phyloP scores from a whole-genome alignment of 2,888 invertebrate species.

The Phyllotreta cruciferae region DNA sequence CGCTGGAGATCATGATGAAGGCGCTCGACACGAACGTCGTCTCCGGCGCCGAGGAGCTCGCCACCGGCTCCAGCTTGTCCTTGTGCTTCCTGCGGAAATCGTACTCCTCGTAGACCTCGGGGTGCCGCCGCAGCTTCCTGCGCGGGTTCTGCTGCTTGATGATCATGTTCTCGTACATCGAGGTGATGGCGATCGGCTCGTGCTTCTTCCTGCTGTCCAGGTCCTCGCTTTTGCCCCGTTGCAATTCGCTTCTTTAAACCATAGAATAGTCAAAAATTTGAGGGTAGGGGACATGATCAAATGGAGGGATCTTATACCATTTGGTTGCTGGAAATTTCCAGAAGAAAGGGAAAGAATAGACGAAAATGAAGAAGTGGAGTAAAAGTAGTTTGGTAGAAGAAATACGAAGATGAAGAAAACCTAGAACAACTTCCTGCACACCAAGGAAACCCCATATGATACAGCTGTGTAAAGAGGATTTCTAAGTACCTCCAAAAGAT shows the following conservation, averaged over 20 bases:
- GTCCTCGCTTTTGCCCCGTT: slow-evolving; percentile 60
- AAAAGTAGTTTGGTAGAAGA: too few relatives aligned
- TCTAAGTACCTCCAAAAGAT: too few relatives aligned
- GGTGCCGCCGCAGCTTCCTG: slow-evolving; percentile 71
- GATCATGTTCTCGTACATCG: slow-evolving; percentile 75
- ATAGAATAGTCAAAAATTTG: neutral
- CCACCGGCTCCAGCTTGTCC: slow-evolving; percentile 45
- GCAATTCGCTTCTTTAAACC: slow-evolving; percentile 53
- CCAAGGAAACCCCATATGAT: too few relatives aligned
- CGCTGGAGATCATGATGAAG: slow-evolving; percentile 61
- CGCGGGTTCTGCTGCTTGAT: slow-evolving; percentile 77
- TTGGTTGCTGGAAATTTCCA: too few relatives aligned
- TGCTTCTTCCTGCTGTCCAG: slow-evolving; percentile 59
- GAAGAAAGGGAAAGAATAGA: too few relatives aligned
- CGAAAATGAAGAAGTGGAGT: too few relatives aligned
- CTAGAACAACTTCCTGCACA: too few relatives aligned
- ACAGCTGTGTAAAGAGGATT: too few relatives aligned
- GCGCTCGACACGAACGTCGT: slow-evolving; percentile 65
- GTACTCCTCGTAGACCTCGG: slow-evolving; percentile 69
- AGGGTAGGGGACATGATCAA: too few relatives aligned
- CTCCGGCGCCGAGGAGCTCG: slow-evolving; percentile 56
- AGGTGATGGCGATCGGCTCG: slow-evolving; percentile 77
- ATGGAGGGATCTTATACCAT: too few relatives aligned
- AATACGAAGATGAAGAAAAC: too few relatives aligned
- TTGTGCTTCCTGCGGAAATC: slow-evolving; percentile 61